These are phyloP conservation scores for Peromyscus melanophrys DNA, from an alignment of 2,797 vertebrate species.

Conservation along the genomic window DNA sequence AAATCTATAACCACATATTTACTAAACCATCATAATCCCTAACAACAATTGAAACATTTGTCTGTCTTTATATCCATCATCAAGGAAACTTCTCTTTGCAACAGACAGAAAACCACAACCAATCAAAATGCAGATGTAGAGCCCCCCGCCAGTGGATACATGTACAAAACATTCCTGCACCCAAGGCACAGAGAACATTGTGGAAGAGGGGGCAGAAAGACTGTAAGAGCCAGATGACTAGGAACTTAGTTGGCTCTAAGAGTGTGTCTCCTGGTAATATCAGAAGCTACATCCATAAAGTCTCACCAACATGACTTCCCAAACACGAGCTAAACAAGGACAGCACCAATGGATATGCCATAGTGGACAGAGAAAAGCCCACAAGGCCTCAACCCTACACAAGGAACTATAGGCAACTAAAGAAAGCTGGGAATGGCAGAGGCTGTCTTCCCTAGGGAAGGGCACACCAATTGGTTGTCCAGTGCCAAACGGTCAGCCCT, in stretches of 20 bases:
- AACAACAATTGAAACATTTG: background rate
- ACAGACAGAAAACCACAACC: background rate
- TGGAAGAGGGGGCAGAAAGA: background rate
- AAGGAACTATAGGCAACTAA: background rate
- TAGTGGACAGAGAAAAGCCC: background rate
- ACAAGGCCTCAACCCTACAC: background rate
- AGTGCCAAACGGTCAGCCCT: background rate
- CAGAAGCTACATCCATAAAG: background rate
- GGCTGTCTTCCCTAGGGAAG: background rate
- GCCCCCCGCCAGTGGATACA: background rate
- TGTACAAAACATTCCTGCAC: background rate
- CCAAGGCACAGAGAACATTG: background rate
- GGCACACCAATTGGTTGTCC: background rate
- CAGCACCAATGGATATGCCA: too few relatives aligned
- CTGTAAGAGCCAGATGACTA: background rate
- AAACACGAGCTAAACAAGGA: background rate
- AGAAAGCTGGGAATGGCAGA: background rate
- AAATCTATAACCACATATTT: background rate
- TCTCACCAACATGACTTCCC: background rate
- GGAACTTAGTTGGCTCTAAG: background rate
- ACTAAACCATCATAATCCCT: background rate
- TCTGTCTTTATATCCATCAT: background rate
- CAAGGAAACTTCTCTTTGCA: background rate
- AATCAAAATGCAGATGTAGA: background rate
- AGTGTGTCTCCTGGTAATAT: background rate